These are phyloP conservation scores for Tiphia femorata DNA, from an alignment of 2,888 invertebrate species.

Conservation along the genomic window DNA sequence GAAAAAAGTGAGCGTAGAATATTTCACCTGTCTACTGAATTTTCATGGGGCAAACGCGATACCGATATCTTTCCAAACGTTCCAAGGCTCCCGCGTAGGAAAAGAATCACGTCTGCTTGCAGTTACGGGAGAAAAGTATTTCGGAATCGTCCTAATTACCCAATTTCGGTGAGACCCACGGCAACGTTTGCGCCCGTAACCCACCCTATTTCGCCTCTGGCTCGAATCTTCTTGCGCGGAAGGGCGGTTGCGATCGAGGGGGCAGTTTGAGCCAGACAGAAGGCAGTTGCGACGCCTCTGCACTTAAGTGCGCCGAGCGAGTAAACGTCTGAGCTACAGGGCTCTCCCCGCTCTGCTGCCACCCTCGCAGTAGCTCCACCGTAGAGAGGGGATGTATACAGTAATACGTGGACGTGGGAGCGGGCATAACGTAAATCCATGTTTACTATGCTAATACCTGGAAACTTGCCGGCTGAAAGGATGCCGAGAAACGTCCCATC, in stretches of 20 bases:
- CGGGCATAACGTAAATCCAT: constrained; percentile 63
- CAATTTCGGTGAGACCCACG: too few relatives aligned
- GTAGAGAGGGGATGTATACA: constrained; percentile 30
- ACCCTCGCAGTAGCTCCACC: constrained; percentile 2
- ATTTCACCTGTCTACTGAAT: too few relatives aligned
- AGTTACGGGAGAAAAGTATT: too few relatives aligned
- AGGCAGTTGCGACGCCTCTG: constrained; percentile 10
- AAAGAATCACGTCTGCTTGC: too few relatives aligned
- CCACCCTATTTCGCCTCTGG: too few relatives aligned
- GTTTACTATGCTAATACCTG: constrained; percentile 65
- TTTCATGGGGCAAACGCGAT: too few relatives aligned
- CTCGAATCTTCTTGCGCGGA: background rate
- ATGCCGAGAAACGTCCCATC: constrained; percentile 57
- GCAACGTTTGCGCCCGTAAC: too few relatives aligned
- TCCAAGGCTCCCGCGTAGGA: too few relatives aligned
- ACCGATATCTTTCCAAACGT: too few relatives aligned
- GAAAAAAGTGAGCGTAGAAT: too few relatives aligned
- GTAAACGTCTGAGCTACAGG: constrained; percentile 50
- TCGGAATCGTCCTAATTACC: too few relatives aligned
- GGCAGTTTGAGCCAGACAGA: background rate
- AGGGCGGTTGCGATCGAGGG: background rate
- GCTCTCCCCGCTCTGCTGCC: background rate
- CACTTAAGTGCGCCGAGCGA: constrained; percentile 52
- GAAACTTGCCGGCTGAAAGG: constrained; percentile 61
- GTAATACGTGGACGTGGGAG: constrained; percentile 24